phyloP scores from a whole-genome alignment of 2,888 invertebrate genomes.

The Melieria omissa region DNA sequence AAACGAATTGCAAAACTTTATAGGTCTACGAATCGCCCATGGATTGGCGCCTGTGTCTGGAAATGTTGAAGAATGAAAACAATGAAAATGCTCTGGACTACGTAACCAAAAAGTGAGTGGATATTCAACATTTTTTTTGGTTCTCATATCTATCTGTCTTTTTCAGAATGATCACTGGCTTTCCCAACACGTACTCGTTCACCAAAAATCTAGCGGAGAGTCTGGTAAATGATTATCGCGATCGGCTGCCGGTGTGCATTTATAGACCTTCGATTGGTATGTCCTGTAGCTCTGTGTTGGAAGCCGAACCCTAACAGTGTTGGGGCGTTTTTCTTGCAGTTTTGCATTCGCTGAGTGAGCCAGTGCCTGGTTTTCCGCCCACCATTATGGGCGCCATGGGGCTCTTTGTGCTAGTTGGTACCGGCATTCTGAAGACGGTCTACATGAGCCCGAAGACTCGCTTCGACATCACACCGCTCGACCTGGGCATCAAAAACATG shows the following conservation, averaged over 20 bases:
- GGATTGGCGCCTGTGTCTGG: constrained; percentile 56
- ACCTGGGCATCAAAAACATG: constrained; percentile 52
- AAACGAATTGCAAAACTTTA: neutral
- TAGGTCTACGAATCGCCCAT: constrained; percentile 56
- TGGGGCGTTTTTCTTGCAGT: constrained; percentile 11
- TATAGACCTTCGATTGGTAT: constrained; percentile 88
- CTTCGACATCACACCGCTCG: constrained; percentile 58
- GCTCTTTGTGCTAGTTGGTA: constrained; percentile 51
- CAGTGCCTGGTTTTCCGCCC: constrained; percentile 56
- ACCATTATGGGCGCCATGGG: constrained; percentile 58
- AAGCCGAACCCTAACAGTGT: neutral
- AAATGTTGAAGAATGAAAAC: constrained; percentile 49
- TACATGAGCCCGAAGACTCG: constrained; percentile 41
- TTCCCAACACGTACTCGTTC: constrained; percentile 91
- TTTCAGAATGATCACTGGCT: constrained; percentile 54
- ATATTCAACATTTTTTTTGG: neutral
- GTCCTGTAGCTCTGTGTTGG: neutral
- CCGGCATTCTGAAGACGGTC: constrained; percentile 55
- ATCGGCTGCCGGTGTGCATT: constrained; percentile 78
- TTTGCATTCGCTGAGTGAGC: constrained; percentile 51
- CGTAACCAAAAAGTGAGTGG: constrained; percentile 1
- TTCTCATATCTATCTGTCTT: neutral
- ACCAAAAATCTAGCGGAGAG: constrained; percentile 90
- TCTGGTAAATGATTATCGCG: constrained; percentile 75
- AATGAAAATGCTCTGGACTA: constrained; percentile 45